These are phyloP conservation scores for Eumacrocentrus americanus DNA, from an alignment of 2,888 invertebrate species.

Conservation along the genomic window DNA sequence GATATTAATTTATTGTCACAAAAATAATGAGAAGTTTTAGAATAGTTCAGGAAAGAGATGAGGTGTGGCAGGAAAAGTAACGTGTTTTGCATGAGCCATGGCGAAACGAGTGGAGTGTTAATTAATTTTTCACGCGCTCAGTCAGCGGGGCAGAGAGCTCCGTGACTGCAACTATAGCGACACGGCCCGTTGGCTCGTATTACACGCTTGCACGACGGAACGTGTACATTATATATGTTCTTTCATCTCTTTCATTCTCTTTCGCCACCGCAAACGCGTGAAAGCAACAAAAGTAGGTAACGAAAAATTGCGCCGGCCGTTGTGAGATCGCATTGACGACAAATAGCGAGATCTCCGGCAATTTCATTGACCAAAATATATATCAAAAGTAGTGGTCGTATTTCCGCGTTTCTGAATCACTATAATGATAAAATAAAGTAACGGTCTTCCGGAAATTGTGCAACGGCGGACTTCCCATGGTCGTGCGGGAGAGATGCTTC, in stretches of 20 bases:
- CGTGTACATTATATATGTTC: slow-evolving; percentile 36
- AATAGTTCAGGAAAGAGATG: background rate
- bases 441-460: slow-evolving; percentile 43
- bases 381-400: background rate
- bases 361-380: slow-evolving; percentile 3
- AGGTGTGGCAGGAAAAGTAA: slow-evolving; percentile 17
- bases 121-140: slow-evolving; percentile 53
- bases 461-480: slow-evolving; percentile 36
- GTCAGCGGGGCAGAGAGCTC: slow-evolving; percentile 37
- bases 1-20: no score
- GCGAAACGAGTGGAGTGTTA: slow-evolving; percentile 39
- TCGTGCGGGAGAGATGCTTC: background rate
- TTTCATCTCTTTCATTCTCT: slow-evolving; percentile 14
- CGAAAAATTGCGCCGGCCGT: no score
- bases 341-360: no score
- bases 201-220: slow-evolving; percentile 59
- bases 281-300: slow-evolving; percentile 1
- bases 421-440: slow-evolving; percentile 25
- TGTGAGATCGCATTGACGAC: background rate
- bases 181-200: slow-evolving; percentile 58
- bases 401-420: slow-evolving; percentile 20
- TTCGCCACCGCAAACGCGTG: slow-evolving; percentile 13
- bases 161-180: slow-evolving; percentile 38
- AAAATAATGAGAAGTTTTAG: no score
- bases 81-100: slow-evolving; percentile 33